Base-by-base conservation (phyloP, 64 coral and sea anemone genomes). In the Acropora tenuis region DNA sequence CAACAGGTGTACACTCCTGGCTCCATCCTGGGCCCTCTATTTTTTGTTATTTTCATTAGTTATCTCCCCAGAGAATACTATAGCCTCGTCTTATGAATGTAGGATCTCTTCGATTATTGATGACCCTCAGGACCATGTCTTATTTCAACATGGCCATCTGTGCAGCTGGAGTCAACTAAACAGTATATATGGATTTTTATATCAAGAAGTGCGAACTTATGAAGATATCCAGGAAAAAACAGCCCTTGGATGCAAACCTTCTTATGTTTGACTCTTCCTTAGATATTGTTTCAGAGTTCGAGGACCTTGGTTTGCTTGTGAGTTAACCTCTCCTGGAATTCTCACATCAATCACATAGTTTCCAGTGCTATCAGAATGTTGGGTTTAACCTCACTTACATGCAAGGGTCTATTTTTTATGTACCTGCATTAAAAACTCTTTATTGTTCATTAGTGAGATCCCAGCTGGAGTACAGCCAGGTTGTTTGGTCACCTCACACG, bases 91-190 rank as follows among this genome's bases (percentile, higher is more conserved):
- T 73, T 18, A 73, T 41, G 69, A 73, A 4, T 73, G 69, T 73
- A 20, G 41, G 69, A 73, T 30, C 16, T 73, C 5, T 73, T 30
- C 2, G 69, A 73, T 73, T 73, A 73, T 18, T 73, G 69, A 73
- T 73, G 41, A 41, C 69, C 69, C 69, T 73, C 15, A 73, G 15
- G 69, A 73, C 69, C 69, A 73, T 41, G 69, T 73, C 18, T 73
- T 73, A 73, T 73, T 73, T 73, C 69, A 73, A 73, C 69, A 30
- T 73, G 69, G 41, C 69, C 69, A 73, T 73, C 69, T 73, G 6
- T 73, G 69, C 19, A 73, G 69, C 69, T 73, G 69, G 69, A 1
- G 41, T 73, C 30, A 30, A 30, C 30, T 30, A 30, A 30, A 30
- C 30, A 30, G 30, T 30, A 30, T 30, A 30, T 30, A 30, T 30